A percentile compares a stretch with the other conserved stretches of the same genome.
phyloP scores from a whole-genome alignment of 2,888 invertebrate genomes.

The Harmothoe impar region DNA sequence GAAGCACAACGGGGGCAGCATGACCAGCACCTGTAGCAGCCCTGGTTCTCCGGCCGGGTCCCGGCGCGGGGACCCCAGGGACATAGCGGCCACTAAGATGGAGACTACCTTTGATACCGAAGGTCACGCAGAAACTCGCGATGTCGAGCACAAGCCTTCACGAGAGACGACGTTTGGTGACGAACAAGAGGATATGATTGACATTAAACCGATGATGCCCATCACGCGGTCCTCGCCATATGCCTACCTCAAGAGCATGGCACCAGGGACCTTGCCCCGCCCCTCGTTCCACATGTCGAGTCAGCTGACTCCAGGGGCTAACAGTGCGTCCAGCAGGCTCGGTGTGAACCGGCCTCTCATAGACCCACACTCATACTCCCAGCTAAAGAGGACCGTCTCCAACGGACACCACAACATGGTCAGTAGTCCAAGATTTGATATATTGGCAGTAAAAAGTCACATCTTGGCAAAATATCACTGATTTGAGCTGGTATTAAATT shows the following conservation, averaged over 20 bases:
- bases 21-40: slow-evolving; percentile 26
- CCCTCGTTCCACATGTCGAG: slow-evolving; percentile 69
- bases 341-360: slow-evolving; percentile 77
- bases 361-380: slow-evolving; percentile 78
- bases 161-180: slow-evolving; percentile 85
- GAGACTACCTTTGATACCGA: slow-evolving; percentile 82
- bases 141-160: slow-evolving; percentile 67
- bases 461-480: too few relatives aligned
- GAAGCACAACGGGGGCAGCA: slow-evolving; percentile 61
- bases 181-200: slow-evolving; percentile 86
- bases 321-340: slow-evolving; percentile 74
- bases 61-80: background rate
- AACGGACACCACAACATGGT: slow-evolving; percentile 68
- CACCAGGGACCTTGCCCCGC: slow-evolving; percentile 67
- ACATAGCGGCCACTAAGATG: slow-evolving; percentile 74
- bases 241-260: slow-evolving; percentile 72
- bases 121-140: slow-evolving; percentile 76
- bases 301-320: slow-evolving; percentile 69
- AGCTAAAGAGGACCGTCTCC: slow-evolving; percentile 79
- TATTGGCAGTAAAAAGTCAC: slow-evolving; percentile 73
- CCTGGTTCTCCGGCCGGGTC: background rate
- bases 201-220: slow-evolving; percentile 96
- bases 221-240: slow-evolving; percentile 84
- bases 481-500: too few relatives aligned
- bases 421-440: slow-evolving; percentile 70